Evolutionary conservation across 2,888 invertebrate species (phyloP), one percentile per base, ranked within the genome.

Genomic region (Netelia fuscicornis): DNA sequence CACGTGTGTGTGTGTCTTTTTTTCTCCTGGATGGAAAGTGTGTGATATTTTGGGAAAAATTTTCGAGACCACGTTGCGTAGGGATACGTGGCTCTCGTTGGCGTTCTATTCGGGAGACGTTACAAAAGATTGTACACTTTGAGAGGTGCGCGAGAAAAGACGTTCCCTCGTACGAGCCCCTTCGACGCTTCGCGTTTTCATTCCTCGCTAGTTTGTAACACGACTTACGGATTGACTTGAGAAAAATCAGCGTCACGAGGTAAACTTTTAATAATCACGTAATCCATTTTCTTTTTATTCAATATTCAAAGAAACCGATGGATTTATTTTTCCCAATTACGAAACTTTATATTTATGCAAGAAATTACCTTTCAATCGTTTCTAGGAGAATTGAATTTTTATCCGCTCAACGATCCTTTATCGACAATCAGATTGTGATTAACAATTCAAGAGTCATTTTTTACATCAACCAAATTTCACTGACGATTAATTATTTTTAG

Each of bases 21-120:
- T 5, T 13, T 13, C 20, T 9, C 25, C 60, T 60, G 2, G 64
- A 54, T 60, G 71, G 79, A 20, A 68, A 64, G 79, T 71, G 74
- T 76, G 83, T 65, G 83, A 80, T 76, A 83, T 80, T 80, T 71
- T 75, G 42, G 67, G 70, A 48, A 44, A 64, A 70, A 64, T 64
- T 30, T 81, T 60, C 20, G 60, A 52, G 52, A 52, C 25, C 25
- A 25, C 68, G 52, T 25, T 67, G n/a, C 62, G 60, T 25, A 11
- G 1, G 42, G 23, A 13, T 48, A 37, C n/a, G 64, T 13, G 52
- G 25, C 25, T 17, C 17, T 52, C 17, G n/a, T 44, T 23, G 42
- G 42, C 81, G 75, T 42, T 75, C 62, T 17, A 44, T 37, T 37
- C 37, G 68, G n/a, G 37, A 10, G 54, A 17, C 44, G 11, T 37